Evolutionary conservation across 2,888 invertebrate species (phyloP).

Genomic region (Watsonalla cultraria): DNA sequence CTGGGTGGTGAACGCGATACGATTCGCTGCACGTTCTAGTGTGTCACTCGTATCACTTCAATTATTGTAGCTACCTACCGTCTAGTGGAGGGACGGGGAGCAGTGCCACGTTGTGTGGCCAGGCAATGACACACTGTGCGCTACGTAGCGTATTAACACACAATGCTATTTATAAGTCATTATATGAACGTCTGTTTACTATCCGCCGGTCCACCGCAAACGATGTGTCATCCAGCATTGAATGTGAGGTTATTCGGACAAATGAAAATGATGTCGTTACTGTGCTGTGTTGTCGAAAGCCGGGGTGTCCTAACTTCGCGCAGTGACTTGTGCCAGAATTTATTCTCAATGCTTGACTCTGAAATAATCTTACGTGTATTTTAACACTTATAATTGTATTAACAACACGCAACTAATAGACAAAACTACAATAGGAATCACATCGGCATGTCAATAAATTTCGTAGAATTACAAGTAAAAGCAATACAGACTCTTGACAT

Average conservation of each 20-base stretch:
- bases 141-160: conserved; percentile 70
- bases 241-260: conserved; percentile 61
- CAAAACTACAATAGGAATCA: background rate
- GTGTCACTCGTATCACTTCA: conserved; percentile 44
- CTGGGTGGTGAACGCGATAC: conserved; percentile 26
- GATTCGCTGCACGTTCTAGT: conserved; percentile 47
- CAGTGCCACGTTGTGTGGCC: conserved; percentile 39
- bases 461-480: background rate
- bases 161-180: conserved; percentile 68
- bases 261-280: conserved; percentile 45
- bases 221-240: conserved; percentile 71
- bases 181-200: conserved; percentile 68
- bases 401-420: background rate
- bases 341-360: conserved; percentile 31
- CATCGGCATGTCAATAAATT: background rate
- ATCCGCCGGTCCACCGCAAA: conserved; percentile 61
- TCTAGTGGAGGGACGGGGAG: conserved; percentile 42
- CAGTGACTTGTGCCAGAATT: conserved; percentile 38
- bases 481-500: conserved; percentile 2
- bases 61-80: conserved; percentile 46
- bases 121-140: conserved; percentile 60
- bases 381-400: background rate
- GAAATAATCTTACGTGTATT: conserved; percentile 20
- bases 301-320: conserved; percentile 12
- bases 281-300: conserved; percentile 14